Conservation (phyloP, 2,797 vertebrate species). For the Myotis myotis region DNA sequence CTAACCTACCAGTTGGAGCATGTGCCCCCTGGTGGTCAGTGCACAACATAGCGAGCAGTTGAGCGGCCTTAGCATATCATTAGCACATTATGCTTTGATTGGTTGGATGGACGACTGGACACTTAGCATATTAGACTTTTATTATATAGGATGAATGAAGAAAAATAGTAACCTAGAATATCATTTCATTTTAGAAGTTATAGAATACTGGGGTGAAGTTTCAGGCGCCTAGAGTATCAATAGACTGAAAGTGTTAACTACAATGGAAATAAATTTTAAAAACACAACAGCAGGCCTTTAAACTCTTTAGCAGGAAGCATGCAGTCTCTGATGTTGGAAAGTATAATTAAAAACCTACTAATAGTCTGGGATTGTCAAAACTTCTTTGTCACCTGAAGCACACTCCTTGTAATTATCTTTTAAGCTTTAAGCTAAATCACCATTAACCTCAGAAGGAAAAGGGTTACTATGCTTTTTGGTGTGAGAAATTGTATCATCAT, state of each 20-base stretch:
- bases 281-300: slow-evolving; percentile 67
- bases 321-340: slow-evolving; percentile 69
- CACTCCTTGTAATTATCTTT: slow-evolving; percentile 85
- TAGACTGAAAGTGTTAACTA: slow-evolving; percentile 82
- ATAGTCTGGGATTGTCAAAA: slow-evolving; percentile 83
- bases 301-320: slow-evolving; percentile 76
- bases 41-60: too few relatives aligned
- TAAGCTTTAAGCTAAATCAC: slow-evolving; percentile 82
- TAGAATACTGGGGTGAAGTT: neutral
- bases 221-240: slow-evolving; percentile 50
- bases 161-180: slow-evolving; percentile 48
- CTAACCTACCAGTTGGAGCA: too few relatives aligned
- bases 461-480: slow-evolving; percentile 84
- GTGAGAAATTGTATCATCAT: slow-evolving; percentile 86
- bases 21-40: too few relatives aligned
- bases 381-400: slow-evolving; percentile 84
- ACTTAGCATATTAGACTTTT: too few relatives aligned
- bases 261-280: slow-evolving; percentile 75
- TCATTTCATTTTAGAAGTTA: slow-evolving; percentile 53
- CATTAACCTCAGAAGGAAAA: slow-evolving; percentile 85
- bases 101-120: too few relatives aligned
- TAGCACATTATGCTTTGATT: too few relatives aligned
- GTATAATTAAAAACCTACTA: slow-evolving; percentile 86
- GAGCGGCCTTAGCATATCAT: too few relatives aligned
- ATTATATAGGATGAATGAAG: neutral